Evolutionary conservation across 2,113 vertebrate genomes (phyloP), one percentile per base, ranked within the genome.

Genomic region (Heliornis fulica): DNA sequence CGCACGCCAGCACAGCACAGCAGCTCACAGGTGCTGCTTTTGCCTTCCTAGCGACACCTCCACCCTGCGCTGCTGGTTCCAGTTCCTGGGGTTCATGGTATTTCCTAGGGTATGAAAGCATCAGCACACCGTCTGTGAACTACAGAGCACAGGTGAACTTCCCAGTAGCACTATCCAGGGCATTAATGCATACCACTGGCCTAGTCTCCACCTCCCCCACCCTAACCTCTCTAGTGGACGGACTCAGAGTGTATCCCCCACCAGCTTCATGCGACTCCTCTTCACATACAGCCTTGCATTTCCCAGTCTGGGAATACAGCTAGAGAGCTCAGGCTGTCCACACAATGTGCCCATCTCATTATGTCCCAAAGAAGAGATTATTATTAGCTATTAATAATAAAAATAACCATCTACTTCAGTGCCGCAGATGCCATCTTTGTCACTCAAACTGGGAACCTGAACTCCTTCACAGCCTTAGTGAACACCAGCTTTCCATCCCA

Each of bases 31-130:
- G n/a, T 3, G 2, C 12, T 28, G 15, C 38, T 69, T 68, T 60
- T 61, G 20, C 26, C 61, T 61, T 66, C 18, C 34, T 11, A 11
- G 18, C 5, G 22, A 17, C 32, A 38, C 1, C 31, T 54, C 48
- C 38, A 11, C 34, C 32, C 41, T 9, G 46, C 57, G 7, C 43
- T 65, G n/a, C 71, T 48, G 40, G 13, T 36, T 56, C 43, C 86
- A 82, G 53, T 86, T 92, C 54, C 63, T 53, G n/a, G 43, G 13
- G 13, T n/a, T 34, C 25, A 26, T 5, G n/a, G 15, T 70, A n/a
- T 0, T n/a, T n/a, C n/a, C n/a, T n/a, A n/a, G 0, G 51, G 80
- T 23, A 23, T 21, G 41, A 76, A 56, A 15, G n/a, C 29, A 15
- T 1, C 2, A 1, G 23, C 63, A 53, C 5, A 1, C 15, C 51